phyloP scores from a whole-genome alignment of 2,888 invertebrate species.

The Diarsia brunnea region DNA sequence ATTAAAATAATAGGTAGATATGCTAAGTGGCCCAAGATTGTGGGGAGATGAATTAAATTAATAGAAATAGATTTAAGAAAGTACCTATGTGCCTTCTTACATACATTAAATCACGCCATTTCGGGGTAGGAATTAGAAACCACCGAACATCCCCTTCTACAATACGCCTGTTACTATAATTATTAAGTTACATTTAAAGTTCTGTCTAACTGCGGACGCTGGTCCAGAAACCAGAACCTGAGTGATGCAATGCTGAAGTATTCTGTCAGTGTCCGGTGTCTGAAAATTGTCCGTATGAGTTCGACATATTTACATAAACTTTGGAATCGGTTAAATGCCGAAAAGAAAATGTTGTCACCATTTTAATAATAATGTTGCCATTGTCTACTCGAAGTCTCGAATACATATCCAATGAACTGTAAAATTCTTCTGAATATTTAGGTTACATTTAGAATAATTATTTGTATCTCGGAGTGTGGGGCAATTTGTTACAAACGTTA shows the following conservation, averaged over 20 bases:
- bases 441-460: conserved; percentile 30
- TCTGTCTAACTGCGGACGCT: not conserved
- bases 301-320: too few relatives aligned
- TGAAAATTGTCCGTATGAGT: not conserved
- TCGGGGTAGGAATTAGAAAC: not conserved
- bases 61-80: conserved; percentile 2
- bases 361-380: not conserved
- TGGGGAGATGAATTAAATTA: conserved; percentile 1
- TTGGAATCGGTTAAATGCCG: not conserved
- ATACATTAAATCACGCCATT: not conserved
- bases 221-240: not conserved
- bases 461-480: not conserved
- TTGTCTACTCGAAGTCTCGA: conserved; percentile 26
- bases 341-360: not conserved
- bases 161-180: not conserved
- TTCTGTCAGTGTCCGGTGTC: not conserved
- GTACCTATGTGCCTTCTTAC: not conserved
- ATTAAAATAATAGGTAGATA: conserved; percentile 14
- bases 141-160: not conserved
- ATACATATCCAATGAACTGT: conserved; percentile 32
- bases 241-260: not conserved
- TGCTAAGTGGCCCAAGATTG: not conserved
- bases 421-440: conserved; percentile 30
- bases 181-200: not conserved
- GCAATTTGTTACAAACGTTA: conserved; percentile 5